A percentile compares a stretch with the other conserved stretches of the same genome.
phyloP scores from a whole-genome alignment of 2,797 vertebrate genomes.

The Anas bernieri region DNA sequence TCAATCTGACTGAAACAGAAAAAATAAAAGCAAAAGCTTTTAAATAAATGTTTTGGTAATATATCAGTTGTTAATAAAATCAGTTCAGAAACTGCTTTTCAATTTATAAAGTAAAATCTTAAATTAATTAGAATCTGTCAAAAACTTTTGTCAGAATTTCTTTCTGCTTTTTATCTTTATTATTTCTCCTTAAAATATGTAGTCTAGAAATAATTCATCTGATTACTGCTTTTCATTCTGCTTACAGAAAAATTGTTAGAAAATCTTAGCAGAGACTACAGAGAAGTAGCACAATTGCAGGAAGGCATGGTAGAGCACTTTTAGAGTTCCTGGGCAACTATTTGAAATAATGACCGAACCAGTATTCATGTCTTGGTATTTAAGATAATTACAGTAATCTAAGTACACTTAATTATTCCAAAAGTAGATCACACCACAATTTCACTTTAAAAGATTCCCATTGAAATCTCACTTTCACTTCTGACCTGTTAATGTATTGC shows the following conservation, averaged over 20 bases:
- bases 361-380: not conserved
- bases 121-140: not conserved
- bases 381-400: not conserved
- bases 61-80: not conserved
- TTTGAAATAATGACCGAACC: conserved; percentile 4
- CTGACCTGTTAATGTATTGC: not conserved
- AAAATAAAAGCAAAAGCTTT: not conserved
- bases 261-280: not conserved
- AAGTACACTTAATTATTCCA: not conserved
- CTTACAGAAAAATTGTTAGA: not conserved
- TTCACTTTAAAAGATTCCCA: not conserved
- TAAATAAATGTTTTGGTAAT: not conserved
- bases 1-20: not conserved
- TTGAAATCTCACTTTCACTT: not conserved
- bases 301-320: conserved; percentile 12
- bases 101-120: not conserved
- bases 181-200: not conserved
- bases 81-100: not conserved
- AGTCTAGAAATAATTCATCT: not conserved
- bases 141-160: not conserved
- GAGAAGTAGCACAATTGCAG: conserved; percentile 5
- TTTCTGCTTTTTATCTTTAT: not conserved
- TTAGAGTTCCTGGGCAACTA: not conserved
- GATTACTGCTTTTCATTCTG: not conserved
- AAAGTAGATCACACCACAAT: not conserved